A percentile compares a stretch with the other conserved stretches of the same genome.
Conservation (phyloP, 1,140 invertebrate species). For the Aricia agestis region DNA sequence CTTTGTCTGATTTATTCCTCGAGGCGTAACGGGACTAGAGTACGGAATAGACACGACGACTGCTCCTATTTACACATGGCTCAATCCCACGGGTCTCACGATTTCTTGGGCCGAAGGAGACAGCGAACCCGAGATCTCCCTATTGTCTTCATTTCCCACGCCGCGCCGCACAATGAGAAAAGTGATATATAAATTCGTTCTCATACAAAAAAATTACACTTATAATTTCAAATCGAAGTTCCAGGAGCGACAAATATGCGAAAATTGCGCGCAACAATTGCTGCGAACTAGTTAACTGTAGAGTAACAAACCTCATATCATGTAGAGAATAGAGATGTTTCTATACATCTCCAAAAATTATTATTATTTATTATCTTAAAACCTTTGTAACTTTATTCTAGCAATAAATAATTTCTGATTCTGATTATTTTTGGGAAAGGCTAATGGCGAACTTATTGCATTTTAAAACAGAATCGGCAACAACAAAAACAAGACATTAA, state of each 20-base stretch:
- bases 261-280: not conserved
- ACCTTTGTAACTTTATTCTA: no score
- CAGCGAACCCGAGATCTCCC: constrained; percentile 48
- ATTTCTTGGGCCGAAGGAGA: constrained; percentile 49
- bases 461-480: no score
- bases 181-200: constrained; percentile 52
- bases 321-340: no score
- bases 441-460: no score
- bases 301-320: no score
- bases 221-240: constrained; percentile 20
- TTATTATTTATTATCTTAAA: no score
- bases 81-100: constrained; percentile 56
- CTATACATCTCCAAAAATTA: no score
- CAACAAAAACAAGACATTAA: no score
- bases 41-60: constrained; percentile 37
- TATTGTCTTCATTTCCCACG: constrained; percentile 60
- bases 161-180: constrained; percentile 46
- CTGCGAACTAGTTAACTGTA: not conserved
- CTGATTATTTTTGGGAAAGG: no score
- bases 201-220: constrained; percentile 31
- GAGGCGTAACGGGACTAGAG: constrained; percentile 20
- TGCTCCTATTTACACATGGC: constrained; percentile 41
- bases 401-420: no score
- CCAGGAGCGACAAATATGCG: constrained; percentile 8
- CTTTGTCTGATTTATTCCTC: constrained; percentile 13